Base-by-base conservation (phyloP, 2,797 vertebrate species). In the Silurus lanzhouensis region DNA sequence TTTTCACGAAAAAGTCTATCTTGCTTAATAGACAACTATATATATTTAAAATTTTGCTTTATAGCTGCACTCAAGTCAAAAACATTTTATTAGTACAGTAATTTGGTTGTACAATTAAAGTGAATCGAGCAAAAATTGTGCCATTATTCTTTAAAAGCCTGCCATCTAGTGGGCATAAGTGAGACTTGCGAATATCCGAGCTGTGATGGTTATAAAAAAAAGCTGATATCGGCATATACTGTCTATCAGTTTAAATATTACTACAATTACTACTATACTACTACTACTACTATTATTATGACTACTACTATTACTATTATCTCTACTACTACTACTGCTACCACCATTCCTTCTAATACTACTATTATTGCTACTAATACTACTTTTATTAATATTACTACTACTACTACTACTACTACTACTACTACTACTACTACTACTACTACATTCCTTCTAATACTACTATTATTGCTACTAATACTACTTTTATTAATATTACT, bases 131-230 rank as follows among this genome's bases (percentile, higher is more conserved):
- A 44, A 12, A 2, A 13, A 78, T 13, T 25, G 5, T 6, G n/a
- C 3, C 8, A 13, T 71, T 74, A 48, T n/a, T 22, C 1, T 31
- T 31, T 77, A 13, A 77, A 38, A 61, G 57, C 8, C 27, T 17
- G 20, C 78, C 78, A 80, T 80, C 78, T 80, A 66, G 44, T 80
- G 78, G 78, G 0, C n/a, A 27, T 19, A 66, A 7, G 52, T 52
- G n/a, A 48, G 38, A 66, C 13, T 25, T 46, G 38, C n/a, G 27
- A 75, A n/a, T 52, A 55, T 75, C 13, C n/a, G 17, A 75, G 48
- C 25, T 31, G 25, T 58, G 48, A 55, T 27, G 22, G n/a, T n/a
- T 55, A 17, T 57, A 27, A 76, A 76, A 48, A 58, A 31, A 77
- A 9, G 55, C 17, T 31, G 27, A 77, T 58, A 58, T 31, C 17